These are phyloP conservation scores for Microctonus aethiopoides DNA, from an alignment of 2,888 invertebrate genomes.

Conservation along the genomic window DNA sequence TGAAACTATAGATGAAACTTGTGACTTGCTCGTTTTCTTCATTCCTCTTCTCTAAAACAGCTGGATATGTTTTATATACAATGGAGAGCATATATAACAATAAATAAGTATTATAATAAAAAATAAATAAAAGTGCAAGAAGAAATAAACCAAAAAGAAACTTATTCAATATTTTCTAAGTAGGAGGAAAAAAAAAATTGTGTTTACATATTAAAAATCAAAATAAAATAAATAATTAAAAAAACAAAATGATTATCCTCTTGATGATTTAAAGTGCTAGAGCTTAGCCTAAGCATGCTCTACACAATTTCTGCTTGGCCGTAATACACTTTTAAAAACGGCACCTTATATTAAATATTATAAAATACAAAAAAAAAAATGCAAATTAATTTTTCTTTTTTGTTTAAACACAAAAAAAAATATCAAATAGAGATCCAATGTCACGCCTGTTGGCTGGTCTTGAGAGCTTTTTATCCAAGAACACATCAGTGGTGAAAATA, in stretches of 20 bases:
- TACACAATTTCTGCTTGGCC: slow-evolving; percentile 56
- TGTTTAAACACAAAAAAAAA: no score
- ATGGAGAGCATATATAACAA: no score
- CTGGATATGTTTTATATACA: slow-evolving; percentile 36
- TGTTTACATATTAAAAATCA: no score
- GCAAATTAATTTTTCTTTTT: no score
- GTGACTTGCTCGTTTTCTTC: neutral
- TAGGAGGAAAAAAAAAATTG: slow-evolving; percentile 12
- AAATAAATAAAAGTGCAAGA: neutral
- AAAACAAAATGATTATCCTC: slow-evolving; percentile 46
- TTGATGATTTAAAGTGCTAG: slow-evolving; percentile 49
- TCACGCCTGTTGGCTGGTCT: slow-evolving; percentile 23
- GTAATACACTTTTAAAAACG: slow-evolving; percentile 24
- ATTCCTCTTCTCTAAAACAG: slow-evolving; percentile 1
- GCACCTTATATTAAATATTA: neutral
- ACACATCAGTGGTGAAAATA: neutral
- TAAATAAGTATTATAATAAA: neutral
- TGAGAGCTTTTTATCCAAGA: slow-evolving; percentile 14
- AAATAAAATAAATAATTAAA: slow-evolving; percentile 35
- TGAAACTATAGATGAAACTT: neutral
- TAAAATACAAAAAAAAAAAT: neutral
- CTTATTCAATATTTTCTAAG: neutral
- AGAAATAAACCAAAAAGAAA: neutral
- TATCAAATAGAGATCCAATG: neutral
- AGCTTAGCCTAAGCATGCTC: slow-evolving; percentile 59